A percentile compares a stretch with the other conserved stretches of the same genome.
Conservation (phyloP, 2,113 vertebrate genomes). For the Tetrao urogallus region DNA sequence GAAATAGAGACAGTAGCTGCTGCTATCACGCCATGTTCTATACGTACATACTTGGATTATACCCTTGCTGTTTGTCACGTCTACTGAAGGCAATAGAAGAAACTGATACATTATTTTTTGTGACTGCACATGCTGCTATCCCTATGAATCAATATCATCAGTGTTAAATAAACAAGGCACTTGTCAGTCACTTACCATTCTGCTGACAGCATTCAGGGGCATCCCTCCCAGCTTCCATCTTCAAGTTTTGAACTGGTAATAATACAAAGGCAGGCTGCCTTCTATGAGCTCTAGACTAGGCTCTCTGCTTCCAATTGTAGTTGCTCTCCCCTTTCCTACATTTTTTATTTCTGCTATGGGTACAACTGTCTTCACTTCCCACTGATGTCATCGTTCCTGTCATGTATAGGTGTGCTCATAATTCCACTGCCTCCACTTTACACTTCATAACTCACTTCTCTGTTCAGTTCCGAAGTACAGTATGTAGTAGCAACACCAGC, state of each 20-base stretch:
- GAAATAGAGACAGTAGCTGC: not conserved
- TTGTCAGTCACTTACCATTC: slow-evolving; percentile 4
- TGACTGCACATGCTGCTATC: not conserved
- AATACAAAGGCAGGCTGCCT: slow-evolving; percentile 5
- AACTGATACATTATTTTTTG: not conserved
- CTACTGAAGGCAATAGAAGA: not conserved
- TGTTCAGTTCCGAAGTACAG: slow-evolving; percentile 18
- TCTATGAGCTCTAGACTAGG: not conserved
- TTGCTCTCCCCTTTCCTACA: slow-evolving; percentile 3
- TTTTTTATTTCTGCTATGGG: slow-evolving; percentile 54
- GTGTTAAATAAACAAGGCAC: not conserved
- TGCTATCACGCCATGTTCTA: too few relatives aligned
- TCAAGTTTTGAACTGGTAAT: not conserved
- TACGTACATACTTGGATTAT: not conserved
- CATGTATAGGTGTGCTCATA: slow-evolving; percentile 57
- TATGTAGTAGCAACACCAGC: slow-evolving; percentile 44
- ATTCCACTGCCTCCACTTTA: slow-evolving; percentile 59
- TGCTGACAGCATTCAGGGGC: not conserved
- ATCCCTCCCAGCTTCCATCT: not conserved
- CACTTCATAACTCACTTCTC: slow-evolving; percentile 56
- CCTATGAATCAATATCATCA: not conserved
- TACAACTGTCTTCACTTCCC: slow-evolving; percentile 65
- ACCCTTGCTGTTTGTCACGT: not conserved
- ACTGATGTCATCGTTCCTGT: slow-evolving; percentile 66
- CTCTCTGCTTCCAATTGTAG: slow-evolving; percentile 42